Evolutionary conservation across 2,888 invertebrate genomes (phyloP), one percentile per base, ranked within the genome.

Genomic region (Autographa pulchrina): DNA sequence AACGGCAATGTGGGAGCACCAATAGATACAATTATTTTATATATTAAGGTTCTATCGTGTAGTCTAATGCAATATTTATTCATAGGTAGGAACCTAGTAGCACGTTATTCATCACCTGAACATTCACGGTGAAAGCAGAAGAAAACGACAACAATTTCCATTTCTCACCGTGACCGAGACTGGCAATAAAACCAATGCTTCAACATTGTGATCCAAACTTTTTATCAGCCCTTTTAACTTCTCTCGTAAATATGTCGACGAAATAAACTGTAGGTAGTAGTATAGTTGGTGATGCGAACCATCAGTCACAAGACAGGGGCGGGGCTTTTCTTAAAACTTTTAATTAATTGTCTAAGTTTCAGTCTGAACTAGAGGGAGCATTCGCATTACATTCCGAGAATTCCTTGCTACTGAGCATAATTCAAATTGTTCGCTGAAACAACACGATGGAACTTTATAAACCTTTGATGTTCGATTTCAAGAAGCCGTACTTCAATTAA

Each of bases 291-390:
- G 61, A 41, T 32, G 72, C 60, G 71, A 77, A 54, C 76, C 73
- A 78, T 84, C 85, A 81, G 85, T 79, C 83, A 77, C 73, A 68
- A 74, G 72, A 64, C 64, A 69, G 70, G 72, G 77, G 82, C 77
- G 81, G 82, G 78, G 82, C 85, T 83, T 88, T 91, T 91, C 91
- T 92, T 90, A 90, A 89, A 92, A 92, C 89, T 92, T 92, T 92
- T 92, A 91, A 93, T 93, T 92, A 93, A 93, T 92, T 90, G 91
- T 86, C 87, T 83, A 90, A 93, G 91, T 93, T 92, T 61, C 71
- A 80, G 81, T 82, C 82, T 75, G 83, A 77, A 81, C 82, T 77
- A 79, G 83, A 83, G 82, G 85, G 82, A 48, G 74, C 76, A 88
- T 85, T 88, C 84, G 82, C 87, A 86, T 89, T 86, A 89, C 88